These are phyloP conservation scores for Otis tarda DNA, from an alignment of 2,113 vertebrate species.

Conservation along the genomic window DNA sequence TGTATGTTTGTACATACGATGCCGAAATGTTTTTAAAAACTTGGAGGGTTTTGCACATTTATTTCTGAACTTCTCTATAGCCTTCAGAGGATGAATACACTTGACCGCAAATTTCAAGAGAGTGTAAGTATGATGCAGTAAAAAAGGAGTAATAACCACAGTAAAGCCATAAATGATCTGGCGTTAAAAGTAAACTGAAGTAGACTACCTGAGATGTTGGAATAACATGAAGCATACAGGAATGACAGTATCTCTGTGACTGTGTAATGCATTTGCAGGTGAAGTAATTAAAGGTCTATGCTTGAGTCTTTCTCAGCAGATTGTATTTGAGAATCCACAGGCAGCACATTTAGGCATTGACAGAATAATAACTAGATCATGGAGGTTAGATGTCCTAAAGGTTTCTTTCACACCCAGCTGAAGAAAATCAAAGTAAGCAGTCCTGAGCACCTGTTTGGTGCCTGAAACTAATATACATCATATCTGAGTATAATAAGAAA, in stretches of 20 bases:
- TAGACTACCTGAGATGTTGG: neutral
- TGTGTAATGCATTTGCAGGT: neutral
- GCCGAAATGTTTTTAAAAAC: neutral
- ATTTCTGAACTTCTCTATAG: neutral
- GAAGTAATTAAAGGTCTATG: neutral
- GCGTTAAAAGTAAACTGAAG: neutral
- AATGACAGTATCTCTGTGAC: neutral
- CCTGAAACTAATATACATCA: neutral
- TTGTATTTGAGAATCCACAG: neutral
- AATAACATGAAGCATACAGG: neutral
- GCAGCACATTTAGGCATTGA: neutral
- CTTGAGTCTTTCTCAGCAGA: neutral
- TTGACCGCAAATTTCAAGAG: neutral
- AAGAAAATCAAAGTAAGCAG: neutral
- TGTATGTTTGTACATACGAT: neutral
- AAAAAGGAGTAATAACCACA: neutral
- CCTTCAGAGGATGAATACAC: neutral
- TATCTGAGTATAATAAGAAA: neutral
- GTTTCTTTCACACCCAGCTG: neutral
- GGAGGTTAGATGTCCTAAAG: neutral
- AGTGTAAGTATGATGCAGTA: neutral
- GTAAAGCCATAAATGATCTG: neutral
- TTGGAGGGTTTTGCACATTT: rapidly evolving
- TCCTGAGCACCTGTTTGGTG: neutral
- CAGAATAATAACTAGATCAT: neutral